Evolutionary conservation across 2,113 vertebrate genomes (phyloP), one percentile per base, ranked within the genome.

Genomic region (Spheniscus mendiculus): DNA sequence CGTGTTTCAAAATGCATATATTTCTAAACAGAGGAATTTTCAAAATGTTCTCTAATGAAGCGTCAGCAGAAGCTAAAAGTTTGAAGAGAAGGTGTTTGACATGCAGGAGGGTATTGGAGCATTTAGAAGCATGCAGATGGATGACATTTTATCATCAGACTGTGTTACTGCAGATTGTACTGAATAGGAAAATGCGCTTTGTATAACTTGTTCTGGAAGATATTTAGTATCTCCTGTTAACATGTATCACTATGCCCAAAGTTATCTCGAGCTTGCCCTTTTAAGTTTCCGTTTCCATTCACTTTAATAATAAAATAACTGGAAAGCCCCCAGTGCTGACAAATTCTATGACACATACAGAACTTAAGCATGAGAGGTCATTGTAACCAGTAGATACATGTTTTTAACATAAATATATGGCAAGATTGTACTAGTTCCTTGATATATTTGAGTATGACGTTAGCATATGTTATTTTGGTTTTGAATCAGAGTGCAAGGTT

Each of bases 241-340:
- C 20, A 56, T 87, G 44, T 88, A 80, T 95, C 65, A 84, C 73
- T 93, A 4, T 95, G 56, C 72, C 49, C 69, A 76, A 55, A 92
- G 73, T 87, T 97, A 87, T 91, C 52, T 94, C 3, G 73, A 95
- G 66, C 77, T 76, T 97, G 81, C 80, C 93, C 93, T 97, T 97
- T 95, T 65, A 93, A 85, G 91, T 96, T 97, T 97, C 91, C 3
- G 1, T 95, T 97, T 95, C 77, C 65, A 65, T 85, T 96, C 5
- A 7, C 45, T 87, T 94, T 58, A 91, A 65, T 89, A 96, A 81
- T 73, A 92, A 95, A 94, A 83, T 89, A 94, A 26, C 65, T 95
- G 95, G 93, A 96, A 97, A 97, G 53, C 67, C 93, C 94, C 89
- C 53, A 81, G 40, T 87, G 89, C 86, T 95, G 91, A 92, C 65